Evolutionary conservation across 2,888 invertebrate genomes (phyloP).

Genomic region (Nemotelus pantherinus): DNA sequence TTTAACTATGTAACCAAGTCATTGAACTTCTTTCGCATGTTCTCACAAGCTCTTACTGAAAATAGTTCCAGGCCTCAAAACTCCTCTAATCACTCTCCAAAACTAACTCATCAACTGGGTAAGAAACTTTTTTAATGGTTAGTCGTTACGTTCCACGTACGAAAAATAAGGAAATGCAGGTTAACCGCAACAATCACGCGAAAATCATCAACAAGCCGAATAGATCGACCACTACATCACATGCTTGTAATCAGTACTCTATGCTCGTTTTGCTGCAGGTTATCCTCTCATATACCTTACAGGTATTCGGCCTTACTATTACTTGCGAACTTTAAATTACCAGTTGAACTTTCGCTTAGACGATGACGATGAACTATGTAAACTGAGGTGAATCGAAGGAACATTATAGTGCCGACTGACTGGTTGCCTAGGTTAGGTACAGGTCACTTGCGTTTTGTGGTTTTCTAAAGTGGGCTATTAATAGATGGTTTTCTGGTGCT

Average conservation of each 20-base stretch:
- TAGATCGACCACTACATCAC: neutral
- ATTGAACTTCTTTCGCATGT: neutral
- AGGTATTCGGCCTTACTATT: neutral
- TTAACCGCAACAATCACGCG: neutral
- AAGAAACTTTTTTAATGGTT: neutral
- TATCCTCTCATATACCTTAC: neutral
- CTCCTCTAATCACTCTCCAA: neutral
- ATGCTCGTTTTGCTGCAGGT: too few relatives aligned
- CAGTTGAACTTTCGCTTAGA: slow-evolving; percentile 4
- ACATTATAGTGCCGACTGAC: neutral
- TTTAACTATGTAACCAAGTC: neutral
- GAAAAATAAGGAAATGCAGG: neutral
- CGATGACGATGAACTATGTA: neutral
- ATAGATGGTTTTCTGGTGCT: slow-evolving; percentile 17
- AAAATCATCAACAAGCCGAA: neutral
- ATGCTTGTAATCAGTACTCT: neutral
- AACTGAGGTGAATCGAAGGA: neutral
- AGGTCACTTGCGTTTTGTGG: slow-evolving; percentile 15
- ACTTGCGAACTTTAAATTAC: neutral
- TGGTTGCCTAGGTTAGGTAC: slow-evolving; percentile 27
- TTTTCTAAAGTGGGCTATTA: slow-evolving; percentile 16
- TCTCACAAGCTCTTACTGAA: neutral
- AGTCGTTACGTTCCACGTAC: neutral
- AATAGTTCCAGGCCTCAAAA: neutral
- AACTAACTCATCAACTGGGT: neutral